Evolutionary conservation across 2,888 invertebrate species (phyloP).

Genomic region (Philereme transversata): DNA sequence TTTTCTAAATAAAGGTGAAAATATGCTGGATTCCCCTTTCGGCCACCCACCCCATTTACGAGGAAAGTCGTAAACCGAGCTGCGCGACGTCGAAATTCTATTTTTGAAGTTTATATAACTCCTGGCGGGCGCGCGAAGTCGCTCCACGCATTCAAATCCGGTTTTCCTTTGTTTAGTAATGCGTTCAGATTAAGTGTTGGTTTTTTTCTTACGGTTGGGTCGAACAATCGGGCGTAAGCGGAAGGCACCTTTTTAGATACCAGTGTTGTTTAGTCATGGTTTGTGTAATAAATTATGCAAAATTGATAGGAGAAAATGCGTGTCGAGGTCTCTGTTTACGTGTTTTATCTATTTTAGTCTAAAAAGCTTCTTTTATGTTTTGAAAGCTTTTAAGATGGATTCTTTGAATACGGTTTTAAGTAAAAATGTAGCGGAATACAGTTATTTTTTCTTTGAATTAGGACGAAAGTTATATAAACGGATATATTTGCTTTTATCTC

Average conservation of each 20-base stretch:
- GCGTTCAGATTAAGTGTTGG: constrained; percentile 44
- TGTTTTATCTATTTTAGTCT: constrained; percentile 47
- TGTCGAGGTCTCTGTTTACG: constrained; percentile 48
- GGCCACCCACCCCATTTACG: constrained; percentile 61
- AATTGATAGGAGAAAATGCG: constrained; percentile 55
- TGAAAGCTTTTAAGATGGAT: constrained; percentile 19
- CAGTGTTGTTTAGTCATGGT: constrained; percentile 55
- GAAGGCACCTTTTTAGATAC: constrained; percentile 47
- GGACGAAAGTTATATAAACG: too few species aligned
- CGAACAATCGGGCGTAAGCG: constrained; percentile 37
- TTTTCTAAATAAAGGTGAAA: constrained; percentile 65
- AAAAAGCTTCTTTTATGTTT: constrained; percentile 41
- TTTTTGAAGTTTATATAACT: constrained; percentile 74
- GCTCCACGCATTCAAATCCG: constrained; percentile 58
- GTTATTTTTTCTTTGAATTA: too few species aligned
- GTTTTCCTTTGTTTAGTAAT: constrained; percentile 56
- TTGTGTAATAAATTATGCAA: constrained; percentile 59
- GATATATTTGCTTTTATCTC: too few species aligned
- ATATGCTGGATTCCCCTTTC: constrained; percentile 58
- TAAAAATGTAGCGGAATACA: too few species aligned
- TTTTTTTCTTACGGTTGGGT: constrained; percentile 36
- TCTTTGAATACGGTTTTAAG: too few species aligned
- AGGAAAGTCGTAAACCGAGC: constrained; percentile 65
- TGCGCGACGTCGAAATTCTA: constrained; percentile 67
- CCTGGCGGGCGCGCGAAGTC: constrained; percentile 46